Conservation (phyloP, 2,113 vertebrate genomes). For the Brachyhypopomus gauderio region DNA sequence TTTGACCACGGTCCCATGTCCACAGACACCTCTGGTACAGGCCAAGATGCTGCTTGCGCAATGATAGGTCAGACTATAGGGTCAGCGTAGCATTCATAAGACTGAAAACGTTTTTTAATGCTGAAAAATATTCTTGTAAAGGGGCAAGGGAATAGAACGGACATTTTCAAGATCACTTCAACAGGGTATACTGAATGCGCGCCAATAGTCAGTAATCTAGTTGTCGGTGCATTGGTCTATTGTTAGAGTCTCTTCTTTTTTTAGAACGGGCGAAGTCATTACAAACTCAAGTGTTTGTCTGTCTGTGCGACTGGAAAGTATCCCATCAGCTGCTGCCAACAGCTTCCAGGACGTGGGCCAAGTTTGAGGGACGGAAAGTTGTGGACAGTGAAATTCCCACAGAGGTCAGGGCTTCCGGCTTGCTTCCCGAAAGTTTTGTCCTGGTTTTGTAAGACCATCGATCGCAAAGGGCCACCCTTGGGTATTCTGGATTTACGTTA, state of each 20-base stretch:
- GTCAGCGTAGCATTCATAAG: too few relatives aligned
- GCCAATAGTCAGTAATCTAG: too few relatives aligned
- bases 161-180: too few relatives aligned
- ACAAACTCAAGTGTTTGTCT: neutral
- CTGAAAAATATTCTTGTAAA: too few relatives aligned
- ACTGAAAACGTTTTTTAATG: too few relatives aligned
- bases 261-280: neutral
- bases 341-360: neutral
- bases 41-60: too few relatives aligned
- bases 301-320: conserved; percentile 8
- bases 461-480: neutral
- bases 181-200: too few relatives aligned
- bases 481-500: too few relatives aligned
- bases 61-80: too few relatives aligned
- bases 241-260: conserved; percentile 3
- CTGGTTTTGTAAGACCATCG: neutral
- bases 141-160: too few relatives aligned
- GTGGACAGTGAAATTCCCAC: conserved; percentile 17
- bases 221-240: neutral
- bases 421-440: conserved; percentile 25
- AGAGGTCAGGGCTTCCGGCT: conserved; percentile 5
- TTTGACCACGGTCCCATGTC: too few relatives aligned
- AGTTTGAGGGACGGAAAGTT: neutral
- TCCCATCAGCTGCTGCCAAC: neutral
- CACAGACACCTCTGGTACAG: too few relatives aligned